phyloP scores from a whole-genome alignment of 2,113 vertebrate genomes.

The Cephalopterus ornatus region DNA sequence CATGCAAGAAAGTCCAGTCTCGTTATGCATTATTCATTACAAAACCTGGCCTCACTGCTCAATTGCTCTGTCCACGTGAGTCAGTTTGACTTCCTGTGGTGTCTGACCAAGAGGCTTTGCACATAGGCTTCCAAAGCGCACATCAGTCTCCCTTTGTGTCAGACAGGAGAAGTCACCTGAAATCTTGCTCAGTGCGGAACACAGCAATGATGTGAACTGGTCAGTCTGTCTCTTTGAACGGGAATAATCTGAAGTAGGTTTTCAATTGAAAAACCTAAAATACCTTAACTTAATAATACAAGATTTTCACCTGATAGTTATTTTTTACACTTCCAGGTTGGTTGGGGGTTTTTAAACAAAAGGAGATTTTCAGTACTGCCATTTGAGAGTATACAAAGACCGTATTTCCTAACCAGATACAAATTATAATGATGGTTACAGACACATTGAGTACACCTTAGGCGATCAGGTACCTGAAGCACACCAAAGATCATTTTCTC shows the following conservation, averaged over 20 bases:
- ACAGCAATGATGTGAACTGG: background rate
- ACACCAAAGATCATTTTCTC: background rate
- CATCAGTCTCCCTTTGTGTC: background rate
- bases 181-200: background rate
- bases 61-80: background rate
- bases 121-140: background rate
- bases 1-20: background rate
- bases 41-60: background rate
- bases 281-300: background rate
- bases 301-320: background rate
- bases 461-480: background rate
- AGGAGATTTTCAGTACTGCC: background rate
- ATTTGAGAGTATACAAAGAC: background rate
- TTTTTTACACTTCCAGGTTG: background rate
- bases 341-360: background rate
- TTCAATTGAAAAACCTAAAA: background rate
- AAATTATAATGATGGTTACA: background rate
- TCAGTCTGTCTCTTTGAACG: background rate
- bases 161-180: background rate
- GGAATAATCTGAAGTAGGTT: background rate
- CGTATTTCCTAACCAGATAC: background rate
- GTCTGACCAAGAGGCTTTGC: background rate
- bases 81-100: background rate
- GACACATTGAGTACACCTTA: background rate
- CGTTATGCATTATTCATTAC: accelerated